These are phyloP conservation scores for Falco naumanni DNA, from an alignment of 2,797 vertebrate species.

Conservation along the genomic window DNA sequence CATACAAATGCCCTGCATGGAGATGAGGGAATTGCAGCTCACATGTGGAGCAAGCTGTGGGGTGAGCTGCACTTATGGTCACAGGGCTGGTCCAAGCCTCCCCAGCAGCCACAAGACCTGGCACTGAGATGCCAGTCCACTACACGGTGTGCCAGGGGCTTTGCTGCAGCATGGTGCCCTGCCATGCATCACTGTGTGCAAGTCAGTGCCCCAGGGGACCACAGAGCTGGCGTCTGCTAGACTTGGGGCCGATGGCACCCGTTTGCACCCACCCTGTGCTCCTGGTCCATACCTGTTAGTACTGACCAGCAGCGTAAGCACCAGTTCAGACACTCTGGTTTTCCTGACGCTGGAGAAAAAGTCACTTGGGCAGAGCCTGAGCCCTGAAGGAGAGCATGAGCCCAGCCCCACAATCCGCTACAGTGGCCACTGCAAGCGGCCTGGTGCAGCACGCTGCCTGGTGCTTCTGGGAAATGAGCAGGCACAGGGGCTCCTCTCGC, in stretches of 20 bases:
- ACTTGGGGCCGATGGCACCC: neutral
- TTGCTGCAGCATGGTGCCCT: neutral
- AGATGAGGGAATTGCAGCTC: neutral
- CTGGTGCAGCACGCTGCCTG: fast-evolving
- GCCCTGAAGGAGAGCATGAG: neutral
- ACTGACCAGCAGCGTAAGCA: neutral
- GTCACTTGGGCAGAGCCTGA: neutral
- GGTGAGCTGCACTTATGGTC: neutral
- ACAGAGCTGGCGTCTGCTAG: neutral
- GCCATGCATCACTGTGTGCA: fast-evolving
- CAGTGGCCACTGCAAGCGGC: neutral
- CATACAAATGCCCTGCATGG: fast-evolving
- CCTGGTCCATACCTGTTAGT: neutral
- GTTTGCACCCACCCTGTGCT: fast-evolving
- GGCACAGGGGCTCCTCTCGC: neutral
- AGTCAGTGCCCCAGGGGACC: neutral
- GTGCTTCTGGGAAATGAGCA: neutral
- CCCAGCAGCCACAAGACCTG: neutral
- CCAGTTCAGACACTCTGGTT: neutral
- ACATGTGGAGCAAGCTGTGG: fast-evolving
- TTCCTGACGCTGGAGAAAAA: neutral
- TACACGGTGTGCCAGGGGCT: neutral
- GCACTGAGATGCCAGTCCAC: fast-evolving
- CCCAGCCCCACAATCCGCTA: fast-evolving
- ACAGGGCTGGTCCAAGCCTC: neutral